phyloP scores from a whole-genome alignment of 2,888 invertebrate species.

The Yponomeuta malinellus region DNA sequence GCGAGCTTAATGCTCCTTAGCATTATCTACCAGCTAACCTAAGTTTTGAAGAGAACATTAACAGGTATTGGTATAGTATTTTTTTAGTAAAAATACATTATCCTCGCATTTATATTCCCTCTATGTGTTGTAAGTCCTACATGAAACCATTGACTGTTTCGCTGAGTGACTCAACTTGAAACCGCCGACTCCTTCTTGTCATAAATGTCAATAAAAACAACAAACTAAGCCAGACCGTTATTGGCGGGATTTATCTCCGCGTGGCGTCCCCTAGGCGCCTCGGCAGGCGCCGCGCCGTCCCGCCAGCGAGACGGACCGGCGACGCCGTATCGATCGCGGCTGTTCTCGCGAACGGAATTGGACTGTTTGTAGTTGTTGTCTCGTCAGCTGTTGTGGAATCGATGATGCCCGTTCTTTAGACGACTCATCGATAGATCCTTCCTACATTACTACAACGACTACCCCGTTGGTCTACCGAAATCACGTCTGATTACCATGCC shows the following conservation, averaged over 20 bases:
- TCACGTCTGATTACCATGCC: too few relatives aligned
- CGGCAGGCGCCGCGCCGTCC: constrained; percentile 62
- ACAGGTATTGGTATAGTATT: too few relatives aligned
- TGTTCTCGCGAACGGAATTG: not conserved
- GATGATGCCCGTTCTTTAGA: not conserved
- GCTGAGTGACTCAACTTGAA: too few relatives aligned
- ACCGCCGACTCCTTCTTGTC: not conserved
- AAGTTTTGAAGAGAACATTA: too few relatives aligned
- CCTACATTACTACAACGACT: too few relatives aligned
- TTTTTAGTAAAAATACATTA: too few relatives aligned
- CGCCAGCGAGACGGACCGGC: constrained; percentile 62
- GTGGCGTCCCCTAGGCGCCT: constrained; percentile 60
- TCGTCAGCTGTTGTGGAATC: not conserved
- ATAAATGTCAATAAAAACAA: not conserved
- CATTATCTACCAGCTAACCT: too few relatives aligned
- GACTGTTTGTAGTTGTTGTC: not conserved
- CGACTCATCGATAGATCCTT: too few relatives aligned
- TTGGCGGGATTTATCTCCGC: constrained; percentile 7
- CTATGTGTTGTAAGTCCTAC: too few relatives aligned
- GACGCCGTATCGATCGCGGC: constrained; percentile 28
- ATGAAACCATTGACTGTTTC: not conserved
- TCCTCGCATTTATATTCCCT: too few relatives aligned
- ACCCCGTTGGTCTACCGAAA: too few relatives aligned
- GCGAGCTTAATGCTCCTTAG: too few relatives aligned
- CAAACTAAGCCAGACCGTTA: not conserved